These are phyloP conservation scores for Epinotia ramella DNA, from an alignment of 2,888 invertebrate genomes.

Conservation along the genomic window DNA sequence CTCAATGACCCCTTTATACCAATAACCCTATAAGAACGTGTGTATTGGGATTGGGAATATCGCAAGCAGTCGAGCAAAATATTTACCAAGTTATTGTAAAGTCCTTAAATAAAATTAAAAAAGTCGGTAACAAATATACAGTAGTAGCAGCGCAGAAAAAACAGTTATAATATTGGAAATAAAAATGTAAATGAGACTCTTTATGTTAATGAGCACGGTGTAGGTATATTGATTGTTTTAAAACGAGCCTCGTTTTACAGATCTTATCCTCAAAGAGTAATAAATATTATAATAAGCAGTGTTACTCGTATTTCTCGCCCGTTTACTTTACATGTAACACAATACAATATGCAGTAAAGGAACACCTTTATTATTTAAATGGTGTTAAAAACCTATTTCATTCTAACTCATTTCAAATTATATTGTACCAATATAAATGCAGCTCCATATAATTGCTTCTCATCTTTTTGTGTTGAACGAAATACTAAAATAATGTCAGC, in stretches of 20 bases:
- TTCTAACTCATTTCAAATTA: background rate
- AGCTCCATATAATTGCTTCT: background rate
- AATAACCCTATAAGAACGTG: too few relatives aligned
- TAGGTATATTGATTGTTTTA: background rate
- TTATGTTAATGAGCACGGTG: background rate
- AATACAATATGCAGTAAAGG: background rate
- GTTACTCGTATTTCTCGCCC: background rate
- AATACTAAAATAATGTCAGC: background rate
- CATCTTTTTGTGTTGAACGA: background rate
- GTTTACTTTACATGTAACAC: background rate
- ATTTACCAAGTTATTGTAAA: too few relatives aligned
- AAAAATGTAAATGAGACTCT: background rate
- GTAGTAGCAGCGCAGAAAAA: too few relatives aligned
- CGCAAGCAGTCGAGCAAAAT: too few relatives aligned
- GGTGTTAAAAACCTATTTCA: background rate
- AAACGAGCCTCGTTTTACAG: background rate
- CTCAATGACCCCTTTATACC: too few relatives aligned
- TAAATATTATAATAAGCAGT: constrained; percentile 1
- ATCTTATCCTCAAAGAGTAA: background rate
- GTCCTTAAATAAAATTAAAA: too few relatives aligned
- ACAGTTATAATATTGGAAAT: too few relatives aligned
- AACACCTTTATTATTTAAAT: background rate
- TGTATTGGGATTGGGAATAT: too few relatives aligned
- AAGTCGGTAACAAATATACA: too few relatives aligned
- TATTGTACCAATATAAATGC: background rate